Evolutionary conservation across 1,140 invertebrate genomes (phyloP), one percentile per base, ranked within the genome.

Genomic region (Ooceraea biroi): DNA sequence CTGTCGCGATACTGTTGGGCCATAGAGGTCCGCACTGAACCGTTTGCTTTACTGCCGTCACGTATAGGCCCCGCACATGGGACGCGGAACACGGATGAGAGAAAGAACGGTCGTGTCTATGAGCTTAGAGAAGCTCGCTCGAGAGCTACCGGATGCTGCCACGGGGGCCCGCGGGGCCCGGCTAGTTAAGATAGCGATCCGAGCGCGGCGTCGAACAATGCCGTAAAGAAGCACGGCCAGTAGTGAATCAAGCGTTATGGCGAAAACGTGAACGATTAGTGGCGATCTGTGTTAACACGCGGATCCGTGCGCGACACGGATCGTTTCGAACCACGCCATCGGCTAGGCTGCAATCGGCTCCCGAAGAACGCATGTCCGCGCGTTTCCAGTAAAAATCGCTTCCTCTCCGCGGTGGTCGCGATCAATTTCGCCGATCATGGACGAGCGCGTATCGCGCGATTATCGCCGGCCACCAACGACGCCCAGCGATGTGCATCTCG

Each of bases 191-290:
- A 94, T 93, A 91, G 92, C 88, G 90, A 93, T 93, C 93, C 92
- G 82, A 86, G 52, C 55, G 84, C 76, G 69, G 66, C 84, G 78
- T 89, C 83, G 91, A 92, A 93, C 92, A 93, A 94, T 93, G 89
- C 90, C 90, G 90, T 92, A 94, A 93, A 93, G 91, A 93, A 93
- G 90, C 89, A 86, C 82, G 77, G 85, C 82, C 87, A 85, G 68
- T 74, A 85, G 87, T 90, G 92, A 93, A 92, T 90, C 92, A 89
- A 89, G 82, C 86, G 90, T 94, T 94, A 94, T 94, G 91, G 93
- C 92, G 90, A 94, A 94, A 94, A 94, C 93, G 93, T 94, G 93
- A 94, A 94, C 93, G 93, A 94, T 94, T 94, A 94, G 93, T 88
- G 91, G 85, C 88, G 88, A 91, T 91, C 90, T 91, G 88, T 93